phyloP scores from a whole-genome alignment of 2,888 invertebrate species.

The Drosophila tripunctata region DNA sequence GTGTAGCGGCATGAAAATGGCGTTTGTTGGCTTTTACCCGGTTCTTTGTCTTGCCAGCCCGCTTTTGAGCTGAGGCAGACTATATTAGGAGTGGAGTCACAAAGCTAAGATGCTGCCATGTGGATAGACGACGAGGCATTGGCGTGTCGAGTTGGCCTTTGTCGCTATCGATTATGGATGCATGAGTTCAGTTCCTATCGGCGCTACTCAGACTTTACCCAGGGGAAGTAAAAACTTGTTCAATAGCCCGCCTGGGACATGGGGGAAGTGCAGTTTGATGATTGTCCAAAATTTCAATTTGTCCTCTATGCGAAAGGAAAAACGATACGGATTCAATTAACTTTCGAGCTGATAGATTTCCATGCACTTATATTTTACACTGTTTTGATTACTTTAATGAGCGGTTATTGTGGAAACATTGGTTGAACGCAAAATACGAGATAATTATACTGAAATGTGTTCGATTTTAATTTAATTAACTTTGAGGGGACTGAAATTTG shows the following conservation, averaged over 20 bases:
- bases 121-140: not conserved
- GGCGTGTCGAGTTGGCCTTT: constrained; percentile 27
- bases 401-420: not conserved
- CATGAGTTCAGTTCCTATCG: constrained; percentile 49
- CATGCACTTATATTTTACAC: too few species aligned
- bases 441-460: too few species aligned
- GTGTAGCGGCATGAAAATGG: not conserved
- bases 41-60: constrained; percentile 50
- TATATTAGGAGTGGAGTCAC: constrained; percentile 48
- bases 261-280: constrained; percentile 57
- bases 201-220: constrained; percentile 17
- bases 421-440: not conserved
- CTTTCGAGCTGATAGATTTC: constrained; percentile 2
- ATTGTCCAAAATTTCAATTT: constrained; percentile 54
- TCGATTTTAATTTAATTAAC: not conserved
- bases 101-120: constrained; percentile 17
- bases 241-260: constrained; percentile 56
- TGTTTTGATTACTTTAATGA: not conserved
- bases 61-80: constrained; percentile 36
- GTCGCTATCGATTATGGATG: constrained; percentile 64
- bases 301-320: constrained; percentile 23
- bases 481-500: too few species aligned
- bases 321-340: constrained; percentile 26
- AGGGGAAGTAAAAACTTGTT: constrained; percentile 50
- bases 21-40: constrained; percentile 20